A percentile compares a stretch with the other conserved stretches of the same genome.
phyloP scores from a whole-genome alignment of 1,140 invertebrate species.

The Oreohelix idahoensis region DNA sequence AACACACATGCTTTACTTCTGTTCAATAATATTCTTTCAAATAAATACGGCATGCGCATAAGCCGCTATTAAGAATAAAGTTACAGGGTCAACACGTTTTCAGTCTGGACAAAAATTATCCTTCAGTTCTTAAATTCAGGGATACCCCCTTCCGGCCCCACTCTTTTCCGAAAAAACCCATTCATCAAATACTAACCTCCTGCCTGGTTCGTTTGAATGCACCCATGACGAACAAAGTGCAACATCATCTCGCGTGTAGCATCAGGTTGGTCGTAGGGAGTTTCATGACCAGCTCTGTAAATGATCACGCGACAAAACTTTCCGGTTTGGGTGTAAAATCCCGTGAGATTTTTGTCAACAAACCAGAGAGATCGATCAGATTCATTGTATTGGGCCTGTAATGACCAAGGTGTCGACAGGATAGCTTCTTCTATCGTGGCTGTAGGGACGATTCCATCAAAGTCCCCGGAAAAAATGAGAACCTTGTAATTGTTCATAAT shows the following conservation, averaged over 20 bases:
- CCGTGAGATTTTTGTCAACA: not conserved
- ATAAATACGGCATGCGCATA: too few species aligned
- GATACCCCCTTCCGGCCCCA: too few species aligned
- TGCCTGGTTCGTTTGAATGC: too few species aligned
- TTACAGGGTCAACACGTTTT: too few species aligned
- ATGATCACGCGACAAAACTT: conserved; percentile 28
- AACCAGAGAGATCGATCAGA: not conserved
- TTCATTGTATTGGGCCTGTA: not conserved
- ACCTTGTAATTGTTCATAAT: conserved; percentile 20
- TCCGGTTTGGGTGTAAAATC: conserved; percentile 10
- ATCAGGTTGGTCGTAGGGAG: conserved; percentile 9
- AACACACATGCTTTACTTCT: too few species aligned
- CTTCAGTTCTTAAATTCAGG: too few species aligned
- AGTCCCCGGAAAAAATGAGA: conserved; percentile 16
- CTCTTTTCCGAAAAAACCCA: too few species aligned
- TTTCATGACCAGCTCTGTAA: conserved; percentile 20
- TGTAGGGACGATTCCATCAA: conserved; percentile 9
- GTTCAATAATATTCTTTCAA: too few species aligned
- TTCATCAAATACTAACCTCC: too few species aligned
- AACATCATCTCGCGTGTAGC: not conserved
- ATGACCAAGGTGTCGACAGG: not conserved
- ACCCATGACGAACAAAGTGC: not conserved
- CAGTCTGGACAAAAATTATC: too few species aligned
- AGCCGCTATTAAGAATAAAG: too few species aligned
- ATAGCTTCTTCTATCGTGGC: not conserved